Base-by-base conservation (phyloP, 2,888 invertebrate genomes). In the Drosophila neutralis region DNA sequence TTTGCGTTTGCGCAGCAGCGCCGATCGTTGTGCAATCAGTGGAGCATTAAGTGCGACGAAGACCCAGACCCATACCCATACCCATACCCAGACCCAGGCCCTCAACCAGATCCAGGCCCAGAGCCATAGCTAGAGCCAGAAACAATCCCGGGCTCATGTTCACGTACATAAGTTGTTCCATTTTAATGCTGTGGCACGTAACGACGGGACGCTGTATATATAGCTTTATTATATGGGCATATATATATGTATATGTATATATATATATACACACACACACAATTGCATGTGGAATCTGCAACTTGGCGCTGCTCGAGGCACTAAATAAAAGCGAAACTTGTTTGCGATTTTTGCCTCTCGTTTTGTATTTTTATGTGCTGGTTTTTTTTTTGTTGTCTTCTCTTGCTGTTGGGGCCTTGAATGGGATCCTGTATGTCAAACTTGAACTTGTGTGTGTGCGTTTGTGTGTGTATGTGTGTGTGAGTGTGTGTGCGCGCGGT, bases 1-100 rank as follows among this genome's bases (percentile, higher is more conserved):
- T 76, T 78, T 73, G 77, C 79, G 78, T 74, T 82, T 79, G 69
- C 69, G 73, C 70, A 78, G 64, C 70, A 69, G 64, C 67, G 69
- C 62, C 78, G 83, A 86, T 87, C 89, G 89, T 91, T 91, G 92
- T 92, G 91, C 91, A 91, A 92, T 91, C 91, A 91, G 77, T 91
- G 91, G 89, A 89, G 91, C 91, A 91, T 91, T 90, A 83, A 90
- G 88, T 86, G 79, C 81, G 61, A 66, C 60, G 72, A 65, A 36
- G 58, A 56, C 29, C 60, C 65, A 56, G 59, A 53, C 62, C 72
- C 54, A 58, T 51, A 40, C 58, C 42, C 58, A 52, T 40, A 29
- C 35, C 27, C 36, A 63, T 35, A 6, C 35, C 3, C 56, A 60
- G 27, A 6, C 35, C 21, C 60, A 59, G 33, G n/a, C n/a, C 59